Conservation (phyloP, 2,888 invertebrate species). For the Cistogaster globosa region DNA sequence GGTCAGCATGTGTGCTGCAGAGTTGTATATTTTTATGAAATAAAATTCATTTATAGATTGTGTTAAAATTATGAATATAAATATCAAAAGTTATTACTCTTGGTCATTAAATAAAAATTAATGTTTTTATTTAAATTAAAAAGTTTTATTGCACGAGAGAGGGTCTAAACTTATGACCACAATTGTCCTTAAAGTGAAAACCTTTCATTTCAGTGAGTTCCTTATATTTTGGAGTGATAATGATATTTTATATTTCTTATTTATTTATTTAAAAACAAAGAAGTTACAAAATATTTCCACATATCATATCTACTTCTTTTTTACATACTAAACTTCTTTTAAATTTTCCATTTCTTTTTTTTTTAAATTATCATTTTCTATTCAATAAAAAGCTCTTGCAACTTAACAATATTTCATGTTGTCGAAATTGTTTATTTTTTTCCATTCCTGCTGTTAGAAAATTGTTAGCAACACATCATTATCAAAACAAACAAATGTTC, state of each 20-base stretch:
- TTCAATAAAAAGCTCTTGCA: not conserved
- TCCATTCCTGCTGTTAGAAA: slow-evolving; percentile 7
- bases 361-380: not conserved
- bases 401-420: not conserved
- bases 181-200: too few species aligned
- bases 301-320: not conserved
- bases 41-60: not conserved
- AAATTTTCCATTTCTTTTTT: not conserved
- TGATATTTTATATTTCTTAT: too few species aligned
- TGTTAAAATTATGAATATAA: slow-evolving; percentile 22
- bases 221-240: too few species aligned
- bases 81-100: slow-evolving; percentile 5
- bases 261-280: too few species aligned
- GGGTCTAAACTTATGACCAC: too few species aligned
- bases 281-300: not conserved
- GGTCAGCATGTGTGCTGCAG: slow-evolving; percentile 56
- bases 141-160: not conserved
- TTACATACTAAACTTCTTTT: not conserved
- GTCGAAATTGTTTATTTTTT: slow-evolving; percentile 1
- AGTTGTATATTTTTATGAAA: slow-evolving; percentile 29
- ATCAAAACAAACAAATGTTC: slow-evolving; percentile 64
- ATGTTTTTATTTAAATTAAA: not conserved
- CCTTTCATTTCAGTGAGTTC: too few species aligned
- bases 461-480: slow-evolving; percentile 66
- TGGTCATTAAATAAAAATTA: not conserved